Evolutionary conservation across 2,797 vertebrate genomes (phyloP), one percentile per base, ranked within the genome.

Genomic region (Alca torda): DNA sequence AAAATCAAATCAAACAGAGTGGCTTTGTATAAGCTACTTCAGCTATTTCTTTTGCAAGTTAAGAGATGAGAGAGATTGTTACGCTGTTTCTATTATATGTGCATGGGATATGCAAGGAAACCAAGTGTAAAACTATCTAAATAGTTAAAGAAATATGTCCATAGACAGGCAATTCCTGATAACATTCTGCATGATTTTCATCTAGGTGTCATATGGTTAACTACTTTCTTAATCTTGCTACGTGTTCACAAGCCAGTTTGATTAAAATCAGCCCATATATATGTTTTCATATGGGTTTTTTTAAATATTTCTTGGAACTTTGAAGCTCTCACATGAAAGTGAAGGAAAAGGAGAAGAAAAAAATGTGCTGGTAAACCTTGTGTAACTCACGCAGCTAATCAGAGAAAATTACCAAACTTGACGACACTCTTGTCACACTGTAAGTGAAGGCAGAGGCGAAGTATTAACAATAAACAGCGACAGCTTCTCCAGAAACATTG

Each of bases 381-480:
- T 43, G 14, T 85, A 96, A 96, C 46, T 95, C 90, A 80, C 25
- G 68, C 3, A 24, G 50, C 78, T 82, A 87, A 63, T 80, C 76
- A 94, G 78, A 92, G 69, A 93, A 95, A 96, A 97, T 91, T 53
- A 95, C 59, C 72, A 82, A 96, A 96, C 93, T 33, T 87, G 41
- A 31, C 4, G 2, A 61, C 67, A 20, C 2, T 48, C 28, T 37
- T 88, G 53, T 60, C 43, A 94, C 67, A 45, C 45, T 46, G 2
- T 57, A 92, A 82, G 18, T 51, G 59, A 85, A 93, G 43, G 20
- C 73, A 21, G 18, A 39, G n/a, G 65, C 50, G 39, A 73, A 88
- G 37, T 33, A 78, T 23, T 45, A 53, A 60, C 77, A 61, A 87
- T 11, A 85, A 94, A 63, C 20, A 74, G 33, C 63, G 76, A n/a